Evolutionary conservation across 1,140 invertebrate genomes (phyloP), one percentile per base, ranked within the genome.

Genomic region (Apis dorsata): DNA sequence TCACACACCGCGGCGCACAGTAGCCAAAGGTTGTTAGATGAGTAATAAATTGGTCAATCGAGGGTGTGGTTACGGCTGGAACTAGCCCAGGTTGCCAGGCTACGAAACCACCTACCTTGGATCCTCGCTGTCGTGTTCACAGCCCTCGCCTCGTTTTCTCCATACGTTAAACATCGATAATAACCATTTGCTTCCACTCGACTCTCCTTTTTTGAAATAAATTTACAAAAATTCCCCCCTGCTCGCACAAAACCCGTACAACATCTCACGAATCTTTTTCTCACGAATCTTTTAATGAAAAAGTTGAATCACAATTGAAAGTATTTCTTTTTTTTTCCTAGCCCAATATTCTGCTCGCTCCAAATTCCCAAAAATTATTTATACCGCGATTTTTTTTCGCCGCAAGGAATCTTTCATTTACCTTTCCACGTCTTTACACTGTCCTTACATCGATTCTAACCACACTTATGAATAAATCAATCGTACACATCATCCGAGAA

Each of bases 31-130:
- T 90, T 88, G 89, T 86, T 86, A 85, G 88, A 92, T 92, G 91
- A 92, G 91, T 91, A 91, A 92, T 92, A 91, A 91, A 92, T 92
- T 90, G 91, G 88, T 89, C 85, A 88, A 91, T 88, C 88, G 89
- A 90, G 91, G 91, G 91, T 91, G 91, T 91, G 91, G 91, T 92
- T 90, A 88, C 87, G 85, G 86, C 85, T 91, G 85, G 90, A 92
- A 91, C 91, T 87, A 88, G 90, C 88, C 90, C 87, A 89, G 90
- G 91, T 92, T 92, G 91, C 91, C 85, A 89, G 88, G 91, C 83
- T 89, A 91, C 91, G 86, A 85, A 90, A 92, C 75, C 88, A 91
- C 90, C 88, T 89, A 92, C 87, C 87, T 86, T 78, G 87, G 85
- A 89, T 90, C 77, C 86, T 89, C 85, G 81, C 74, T 81, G 81